Base-by-base conservation (phyloP, 2,888 invertebrate species). In the Drepana falcataria region DNA sequence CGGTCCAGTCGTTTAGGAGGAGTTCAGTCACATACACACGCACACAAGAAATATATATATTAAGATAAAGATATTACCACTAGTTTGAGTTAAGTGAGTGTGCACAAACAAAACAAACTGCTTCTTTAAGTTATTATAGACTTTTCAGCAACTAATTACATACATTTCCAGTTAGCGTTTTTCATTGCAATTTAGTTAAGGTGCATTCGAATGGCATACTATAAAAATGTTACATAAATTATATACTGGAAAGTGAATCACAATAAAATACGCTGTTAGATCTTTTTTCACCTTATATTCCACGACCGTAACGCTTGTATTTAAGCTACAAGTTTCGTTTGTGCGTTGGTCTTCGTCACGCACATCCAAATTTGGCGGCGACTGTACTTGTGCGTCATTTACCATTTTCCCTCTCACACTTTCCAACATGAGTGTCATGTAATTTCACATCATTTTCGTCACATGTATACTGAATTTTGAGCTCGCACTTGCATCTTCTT, bases 381-480 rank as follows among this genome's bases (percentile, higher is more conserved):
- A 81, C 79, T 85, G 77, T 81, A 80, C 83, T 83, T 87, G 85
- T 85, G 83, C 87, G 81, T 87, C 87, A 87, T 85, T 88, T 85
- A 86, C 79, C 90, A 90, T 90, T 87, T 87, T 90, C 77, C 73
- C 64, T 73, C 73, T 71, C 73, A 77, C 78, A 77, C 75, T 77
- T 74, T 71, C 62, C 65, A 71, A 70, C 71, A 75, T 72, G 69
- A 65, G 62, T 73, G 66, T 79, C 76, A 83, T 79, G 75, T 80
- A 75, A 73, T 77, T 73, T 67, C 66, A 73, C 66, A 71, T 68
- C 60, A 68, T 69, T 62, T 55, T 57, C 66, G 59, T 65, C 58
- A 64, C 61, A 65, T 69, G 59, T 65, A 49, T 35, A 2, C 5
- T 49, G 37, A 2, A 59, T 60, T 55, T 58, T 55, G 58, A 57